phyloP scores from a whole-genome alignment of 2,797 vertebrate genomes.

The Furcifer pardalis region DNA sequence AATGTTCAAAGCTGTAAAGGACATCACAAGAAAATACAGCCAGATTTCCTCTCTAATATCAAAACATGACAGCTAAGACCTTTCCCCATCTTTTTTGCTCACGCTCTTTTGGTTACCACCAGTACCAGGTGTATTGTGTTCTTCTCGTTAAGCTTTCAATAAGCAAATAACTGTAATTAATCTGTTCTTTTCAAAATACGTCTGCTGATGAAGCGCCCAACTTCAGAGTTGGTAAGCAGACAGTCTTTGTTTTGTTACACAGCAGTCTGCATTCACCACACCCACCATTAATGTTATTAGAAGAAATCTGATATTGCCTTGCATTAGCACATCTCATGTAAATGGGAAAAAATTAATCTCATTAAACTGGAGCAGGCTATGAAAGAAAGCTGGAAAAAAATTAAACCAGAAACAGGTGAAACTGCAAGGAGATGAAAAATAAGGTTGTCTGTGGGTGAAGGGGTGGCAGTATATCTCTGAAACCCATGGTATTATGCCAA shows the following conservation, averaged over 20 bases:
- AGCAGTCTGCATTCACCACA: neutral
- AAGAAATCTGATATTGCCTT: fast-evolving
- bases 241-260: neutral
- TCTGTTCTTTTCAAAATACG: conserved; percentile 30
- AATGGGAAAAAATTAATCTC: neutral
- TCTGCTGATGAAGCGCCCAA: neutral
- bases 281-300: neutral
- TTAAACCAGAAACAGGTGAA: neutral
- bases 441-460: too few species aligned
- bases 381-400: neutral
- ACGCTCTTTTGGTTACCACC: neutral
- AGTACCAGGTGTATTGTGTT: neutral
- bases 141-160: neutral
- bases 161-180: conserved; percentile 43
- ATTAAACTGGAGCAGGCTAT: neutral
- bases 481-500: neutral
- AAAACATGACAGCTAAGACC: neutral
- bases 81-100: neutral
- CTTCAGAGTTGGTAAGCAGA: neutral
- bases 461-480: neutral
- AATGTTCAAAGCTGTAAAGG: neutral
- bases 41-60: neutral
- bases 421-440: too few species aligned
- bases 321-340: fast-evolving
- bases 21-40: neutral